These are phyloP conservation scores for Porphyrio hochstetteri DNA, from an alignment of 2,113 vertebrate genomes.

Conservation along the genomic window DNA sequence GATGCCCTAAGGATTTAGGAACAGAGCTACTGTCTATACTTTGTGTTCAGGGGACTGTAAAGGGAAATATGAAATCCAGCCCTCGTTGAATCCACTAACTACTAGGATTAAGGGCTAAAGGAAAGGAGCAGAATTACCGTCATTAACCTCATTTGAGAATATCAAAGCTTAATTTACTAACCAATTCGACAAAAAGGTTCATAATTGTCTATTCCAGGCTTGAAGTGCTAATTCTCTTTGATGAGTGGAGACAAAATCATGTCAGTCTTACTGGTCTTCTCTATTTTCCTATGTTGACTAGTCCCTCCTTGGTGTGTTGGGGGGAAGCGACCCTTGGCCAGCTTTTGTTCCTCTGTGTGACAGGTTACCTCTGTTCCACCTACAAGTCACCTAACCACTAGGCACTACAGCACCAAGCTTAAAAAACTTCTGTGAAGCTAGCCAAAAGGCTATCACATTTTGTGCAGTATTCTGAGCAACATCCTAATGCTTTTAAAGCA, in stretches of 20 bases:
- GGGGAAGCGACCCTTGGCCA: not conserved
- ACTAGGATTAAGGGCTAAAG: not conserved
- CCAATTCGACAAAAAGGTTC: not conserved
- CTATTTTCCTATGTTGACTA: rapidly evolving
- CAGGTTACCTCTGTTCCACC: not conserved
- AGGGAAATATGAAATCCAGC: not conserved
- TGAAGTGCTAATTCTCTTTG: not conserved
- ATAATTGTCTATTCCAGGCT: not conserved
- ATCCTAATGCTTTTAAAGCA: not conserved
- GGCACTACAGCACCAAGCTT: not conserved
- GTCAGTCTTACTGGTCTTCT: not conserved
- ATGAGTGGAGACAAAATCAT: not conserved
- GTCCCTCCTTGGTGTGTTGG: not conserved
- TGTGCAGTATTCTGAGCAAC: not conserved
- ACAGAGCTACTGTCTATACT: not conserved
- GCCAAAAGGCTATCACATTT: not conserved
- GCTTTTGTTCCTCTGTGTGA: rapidly evolving
- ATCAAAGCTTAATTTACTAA: not conserved
- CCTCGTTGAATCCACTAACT: not conserved
- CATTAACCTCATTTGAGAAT: not conserved
- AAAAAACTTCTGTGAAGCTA: not conserved
- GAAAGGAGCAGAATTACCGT: not conserved
- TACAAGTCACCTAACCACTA: not conserved
- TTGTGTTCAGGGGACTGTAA: not conserved
- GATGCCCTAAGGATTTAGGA: not conserved